Base-by-base conservation (phyloP, 2,797 vertebrate species). In the Arctocebus calabarensis region DNA sequence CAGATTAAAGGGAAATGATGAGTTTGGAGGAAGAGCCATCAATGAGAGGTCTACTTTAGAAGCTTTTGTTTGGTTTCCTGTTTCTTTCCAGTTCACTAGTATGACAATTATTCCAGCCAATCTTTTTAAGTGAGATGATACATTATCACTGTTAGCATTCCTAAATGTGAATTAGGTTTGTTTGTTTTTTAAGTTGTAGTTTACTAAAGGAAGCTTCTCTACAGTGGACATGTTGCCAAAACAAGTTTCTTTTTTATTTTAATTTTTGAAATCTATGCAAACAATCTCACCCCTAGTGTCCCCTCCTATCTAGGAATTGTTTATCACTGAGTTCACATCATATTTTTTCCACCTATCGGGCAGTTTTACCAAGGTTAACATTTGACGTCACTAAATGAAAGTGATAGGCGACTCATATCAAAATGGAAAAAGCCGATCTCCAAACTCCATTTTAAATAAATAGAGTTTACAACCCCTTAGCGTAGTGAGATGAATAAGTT, bases 321-420 rank as follows among this genome's bases (percentile, higher is more conserved):
- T 98, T 96, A 97, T 97, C 91, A 92, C 84, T 83, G 78, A 96
- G 83, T 96, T 94, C 97, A 95, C 34, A 95, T 82, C n/a, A 40
- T 96, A 91, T 96, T 96, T 97, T 94, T 96, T 97, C 93, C 86
- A 89, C 96, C 91, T 92, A 83, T 95, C 95, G 97, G 90, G 57
- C 87, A 97, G 82, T 97, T 98, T 98, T 98, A 98, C 88, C 1
- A 29, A 96, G 43, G 34, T 97, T 90, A 98, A 97, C 74, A 97
- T 97, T 97, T 96, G 82, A 88, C 97, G 37, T 77, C 86, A 94
- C 61, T 97, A 96, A 98, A 97, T 96, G 79, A 97, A 96, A 96
- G 45, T 75, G 7, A 97, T 97, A 93, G 97, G 97, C 0, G 64
- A 57, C 88, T 97, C 79, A 90, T 92, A 96, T 40, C 88, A 97